phyloP scores from a whole-genome alignment of 1,140 invertebrate genomes.

The Pseudomyrmex gracilis region DNA sequence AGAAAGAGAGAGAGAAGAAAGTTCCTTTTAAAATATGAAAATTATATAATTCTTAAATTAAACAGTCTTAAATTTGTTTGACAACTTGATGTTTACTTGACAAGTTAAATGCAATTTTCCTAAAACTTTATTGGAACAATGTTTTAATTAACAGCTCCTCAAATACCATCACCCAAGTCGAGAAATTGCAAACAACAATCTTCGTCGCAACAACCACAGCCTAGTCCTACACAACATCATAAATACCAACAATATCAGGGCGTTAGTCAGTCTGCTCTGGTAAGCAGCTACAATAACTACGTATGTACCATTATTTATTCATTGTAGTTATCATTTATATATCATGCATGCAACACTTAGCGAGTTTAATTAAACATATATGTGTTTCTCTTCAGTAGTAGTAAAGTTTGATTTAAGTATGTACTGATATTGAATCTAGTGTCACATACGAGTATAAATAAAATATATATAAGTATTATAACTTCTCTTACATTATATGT shows the following conservation, averaged over 20 bases:
- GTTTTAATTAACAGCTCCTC: slow-evolving; percentile 78
- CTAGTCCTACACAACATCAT: slow-evolving; percentile 87
- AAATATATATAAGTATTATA: background rate
- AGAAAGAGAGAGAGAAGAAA: background rate
- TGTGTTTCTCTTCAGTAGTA: background rate
- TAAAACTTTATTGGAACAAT: too few species aligned
- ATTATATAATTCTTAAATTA: background rate
- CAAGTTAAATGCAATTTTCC: too few species aligned
- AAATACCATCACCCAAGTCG: slow-evolving; percentile 86
- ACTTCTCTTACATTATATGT: too few species aligned
- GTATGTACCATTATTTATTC: slow-evolving; percentile 77
- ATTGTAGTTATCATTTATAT: slow-evolving; percentile 58
- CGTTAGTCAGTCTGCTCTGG: slow-evolving; percentile 85
- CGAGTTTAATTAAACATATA: background rate
- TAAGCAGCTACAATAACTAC: slow-evolving; percentile 85
- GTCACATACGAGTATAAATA: background rate
- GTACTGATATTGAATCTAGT: background rate
- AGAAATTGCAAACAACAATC: slow-evolving; percentile 84
- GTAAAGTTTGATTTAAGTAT: background rate
- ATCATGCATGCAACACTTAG: slow-evolving; percentile 27
- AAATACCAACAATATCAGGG: slow-evolving; percentile 86
- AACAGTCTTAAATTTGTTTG: too few species aligned
- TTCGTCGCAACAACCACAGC: slow-evolving; percentile 85
- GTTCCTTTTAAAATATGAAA: slow-evolving; percentile 22
- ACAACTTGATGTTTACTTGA: too few species aligned